phyloP scores from a whole-genome alignment of 2,888 invertebrate species.

The Epirrita christyi region DNA sequence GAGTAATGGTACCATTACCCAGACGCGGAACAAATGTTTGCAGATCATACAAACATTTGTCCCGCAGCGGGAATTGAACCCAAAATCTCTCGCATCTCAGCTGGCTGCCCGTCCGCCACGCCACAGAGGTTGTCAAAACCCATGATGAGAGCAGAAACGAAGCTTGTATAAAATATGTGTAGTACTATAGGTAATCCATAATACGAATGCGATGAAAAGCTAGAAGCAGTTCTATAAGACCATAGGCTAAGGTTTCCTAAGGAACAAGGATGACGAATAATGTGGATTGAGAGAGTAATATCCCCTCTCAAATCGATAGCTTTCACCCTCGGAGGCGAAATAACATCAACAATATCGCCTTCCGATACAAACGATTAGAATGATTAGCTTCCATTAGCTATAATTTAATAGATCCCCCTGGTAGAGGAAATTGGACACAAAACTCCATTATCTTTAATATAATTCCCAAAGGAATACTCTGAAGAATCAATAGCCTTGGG shows the following conservation, averaged over 20 bases:
- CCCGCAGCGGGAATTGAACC: too few species aligned
- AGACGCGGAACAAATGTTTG: too few species aligned
- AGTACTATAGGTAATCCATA: too few species aligned
- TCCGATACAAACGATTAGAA: constrained; percentile 40
- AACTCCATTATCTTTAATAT: constrained; percentile 66
- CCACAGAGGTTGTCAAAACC: too few species aligned
- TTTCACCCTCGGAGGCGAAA: constrained; percentile 2
- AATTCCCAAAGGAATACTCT: constrained; percentile 47
- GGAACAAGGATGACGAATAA: constrained; percentile 6
- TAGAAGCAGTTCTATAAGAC: constrained; percentile 9
- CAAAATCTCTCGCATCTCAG: too few species aligned
- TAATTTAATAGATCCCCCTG: constrained; percentile 60
- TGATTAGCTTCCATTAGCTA: constrained; percentile 53
- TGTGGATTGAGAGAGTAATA: constrained; percentile 8
- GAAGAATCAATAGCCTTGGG: constrained; percentile 53
- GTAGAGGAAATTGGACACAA: constrained; percentile 70
- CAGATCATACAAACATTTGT: too few species aligned
- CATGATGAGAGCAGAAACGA: too few species aligned
- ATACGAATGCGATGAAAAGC: neutral
- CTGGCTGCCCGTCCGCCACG: too few species aligned
- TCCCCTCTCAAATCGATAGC: constrained; percentile 1
- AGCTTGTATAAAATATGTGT: too few species aligned
- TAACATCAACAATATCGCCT: constrained; percentile 17
- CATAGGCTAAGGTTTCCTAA: constrained; percentile 9
- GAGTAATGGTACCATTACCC: too few species aligned